These are phyloP conservation scores for Melipona quadrifasciata DNA, from an alignment of 1,140 invertebrate genomes.

Conservation along the genomic window DNA sequence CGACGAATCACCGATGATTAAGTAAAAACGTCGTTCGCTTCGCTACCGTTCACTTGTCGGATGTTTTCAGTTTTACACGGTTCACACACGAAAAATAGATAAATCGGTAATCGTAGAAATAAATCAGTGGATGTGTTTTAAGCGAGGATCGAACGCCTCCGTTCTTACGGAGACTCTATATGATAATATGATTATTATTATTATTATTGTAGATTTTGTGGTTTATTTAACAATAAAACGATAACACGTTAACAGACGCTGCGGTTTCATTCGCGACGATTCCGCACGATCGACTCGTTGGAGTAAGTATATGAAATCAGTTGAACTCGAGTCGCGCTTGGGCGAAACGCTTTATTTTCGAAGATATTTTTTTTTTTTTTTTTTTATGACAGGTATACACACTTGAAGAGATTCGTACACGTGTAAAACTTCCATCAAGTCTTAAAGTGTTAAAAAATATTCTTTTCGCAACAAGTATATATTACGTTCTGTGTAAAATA, in stretches of 20 bases:
- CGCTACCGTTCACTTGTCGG: slow-evolving; percentile 60
- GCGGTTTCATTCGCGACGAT: slow-evolving; percentile 28
- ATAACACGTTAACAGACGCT: slow-evolving; percentile 71
- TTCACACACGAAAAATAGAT: slow-evolving; percentile 65
- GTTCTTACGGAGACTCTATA: slow-evolving; percentile 69
- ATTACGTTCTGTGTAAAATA: too few relatives aligned
- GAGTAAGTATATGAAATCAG: slow-evolving; percentile 2
- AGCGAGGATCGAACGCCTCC: slow-evolving; percentile 73
- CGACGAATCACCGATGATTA: slow-evolving; percentile 40
- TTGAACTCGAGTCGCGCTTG: not conserved
- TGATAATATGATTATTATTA: slow-evolving; percentile 72
- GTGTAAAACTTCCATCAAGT: not conserved
- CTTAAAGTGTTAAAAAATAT: too few relatives aligned
- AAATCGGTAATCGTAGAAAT: slow-evolving; percentile 77
- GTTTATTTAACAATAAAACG: slow-evolving; percentile 83
- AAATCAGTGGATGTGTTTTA: slow-evolving; percentile 79
- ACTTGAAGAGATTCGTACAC: not conserved
- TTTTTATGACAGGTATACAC: not conserved
- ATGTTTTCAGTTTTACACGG: slow-evolving; percentile 65
- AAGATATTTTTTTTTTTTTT: not conserved
- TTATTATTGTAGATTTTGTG: slow-evolving; percentile 81
- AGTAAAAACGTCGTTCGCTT: slow-evolving; percentile 48
- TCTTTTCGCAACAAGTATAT: too few relatives aligned
- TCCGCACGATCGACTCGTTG: not conserved
- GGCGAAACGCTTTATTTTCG: not conserved